These are phyloP conservation scores for Petromus typicus DNA, from an alignment of 2,113 vertebrate species.

Conservation along the genomic window DNA sequence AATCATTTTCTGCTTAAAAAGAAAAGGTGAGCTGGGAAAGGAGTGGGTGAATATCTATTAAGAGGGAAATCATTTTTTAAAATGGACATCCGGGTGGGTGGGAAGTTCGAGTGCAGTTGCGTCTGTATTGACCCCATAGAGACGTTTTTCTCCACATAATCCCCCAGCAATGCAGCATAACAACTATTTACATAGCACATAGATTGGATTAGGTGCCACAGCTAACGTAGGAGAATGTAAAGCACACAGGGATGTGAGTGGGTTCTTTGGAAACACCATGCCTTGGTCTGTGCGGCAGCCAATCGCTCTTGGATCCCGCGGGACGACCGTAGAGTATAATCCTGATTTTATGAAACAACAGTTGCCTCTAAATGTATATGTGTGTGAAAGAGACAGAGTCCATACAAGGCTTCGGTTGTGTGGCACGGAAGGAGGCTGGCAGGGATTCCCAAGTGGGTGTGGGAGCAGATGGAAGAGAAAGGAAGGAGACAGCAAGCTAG, in stretches of 20 bases:
- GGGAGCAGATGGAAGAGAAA: neutral
- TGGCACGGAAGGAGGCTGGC: neutral
- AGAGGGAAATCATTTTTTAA: neutral
- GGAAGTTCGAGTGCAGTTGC: neutral
- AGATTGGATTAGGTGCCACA: neutral
- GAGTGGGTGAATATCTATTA: neutral
- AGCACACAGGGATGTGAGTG: neutral
- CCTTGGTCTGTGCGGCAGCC: neutral
- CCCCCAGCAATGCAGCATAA: neutral
- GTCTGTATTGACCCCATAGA: neutral
- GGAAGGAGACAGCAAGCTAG: neutral
- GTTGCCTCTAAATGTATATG: neutral
- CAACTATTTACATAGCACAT: neutral
- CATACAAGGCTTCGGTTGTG: rapidly evolving
- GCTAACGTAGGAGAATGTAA: neutral
- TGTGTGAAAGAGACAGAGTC: neutral
- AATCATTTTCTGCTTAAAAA: neutral
- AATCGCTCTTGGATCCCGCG: neutral
- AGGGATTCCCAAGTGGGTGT: neutral
- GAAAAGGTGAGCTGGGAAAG: neutral
- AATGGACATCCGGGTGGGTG: neutral
- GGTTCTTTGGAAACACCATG: neutral
- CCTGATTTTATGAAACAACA: neutral
- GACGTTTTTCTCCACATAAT: neutral
- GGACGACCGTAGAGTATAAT: neutral